These are phyloP conservation scores for Pegea sp. DNA, from an alignment of 23 tunicate genomes.

Conservation along the genomic window DNA sequence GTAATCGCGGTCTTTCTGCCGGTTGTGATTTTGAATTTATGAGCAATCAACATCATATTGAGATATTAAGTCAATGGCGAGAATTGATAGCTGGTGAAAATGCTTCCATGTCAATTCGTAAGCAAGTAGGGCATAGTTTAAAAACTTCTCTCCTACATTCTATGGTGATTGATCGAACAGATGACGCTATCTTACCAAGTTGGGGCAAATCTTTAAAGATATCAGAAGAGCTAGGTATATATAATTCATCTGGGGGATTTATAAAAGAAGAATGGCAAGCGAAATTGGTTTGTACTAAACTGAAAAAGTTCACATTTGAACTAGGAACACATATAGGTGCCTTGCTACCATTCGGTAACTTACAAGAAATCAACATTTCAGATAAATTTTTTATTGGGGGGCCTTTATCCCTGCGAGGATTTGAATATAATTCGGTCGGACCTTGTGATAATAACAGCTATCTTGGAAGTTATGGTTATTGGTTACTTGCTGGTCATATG, in stretches of 20 bases:
- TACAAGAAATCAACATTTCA: slow-evolving; percentile 1
- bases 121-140: slow-evolving; percentile 49
- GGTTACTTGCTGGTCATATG: slow-evolving; percentile 57
- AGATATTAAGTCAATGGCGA: slow-evolving; percentile 48
- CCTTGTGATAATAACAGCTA: slow-evolving; percentile 14
- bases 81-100: slow-evolving; percentile 12
- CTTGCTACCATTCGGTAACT: slow-evolving; percentile 6
- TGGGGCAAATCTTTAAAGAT: slow-evolving; percentile 27
- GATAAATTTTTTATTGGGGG: slow-evolving; percentile 79
- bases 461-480: slow-evolving; percentile 49
- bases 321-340: slow-evolving; percentile 24
- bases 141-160: slow-evolving; percentile 59
- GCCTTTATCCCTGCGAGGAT: slow-evolving; percentile 66
- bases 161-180: slow-evolving; percentile 21
- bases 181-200: slow-evolving; percentile 38
- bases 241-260: slow-evolving; percentile 23
- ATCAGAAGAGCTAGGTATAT: slow-evolving; percentile 49
- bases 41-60: slow-evolving; percentile 30
- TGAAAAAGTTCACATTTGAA: slow-evolving; percentile 25
- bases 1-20: slow-evolving; percentile 16
- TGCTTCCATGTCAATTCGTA: slow-evolving; percentile 24
- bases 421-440: slow-evolving; percentile 49
- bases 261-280: slow-evolving; percentile 27
- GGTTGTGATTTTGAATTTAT: slow-evolving; percentile 17
- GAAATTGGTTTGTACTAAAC: slow-evolving; percentile 10